These are phyloP conservation scores for Chironex yamaguchii DNA, from an alignment of 30 jellyfish, hydroid and myxozoan species.

Conservation along the genomic window DNA sequence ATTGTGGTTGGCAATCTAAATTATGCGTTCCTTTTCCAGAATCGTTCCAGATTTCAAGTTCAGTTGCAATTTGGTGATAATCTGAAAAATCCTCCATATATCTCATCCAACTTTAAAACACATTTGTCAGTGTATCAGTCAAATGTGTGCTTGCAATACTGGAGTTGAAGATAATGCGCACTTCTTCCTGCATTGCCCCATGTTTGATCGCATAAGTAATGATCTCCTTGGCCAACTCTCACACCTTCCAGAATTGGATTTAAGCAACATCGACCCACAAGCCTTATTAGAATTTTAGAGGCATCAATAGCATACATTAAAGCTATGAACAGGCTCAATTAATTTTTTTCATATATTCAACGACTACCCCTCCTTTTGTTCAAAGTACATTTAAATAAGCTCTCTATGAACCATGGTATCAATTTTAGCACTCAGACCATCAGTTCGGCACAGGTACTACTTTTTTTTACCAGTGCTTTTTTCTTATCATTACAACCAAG, in stretches of 20 bases:
- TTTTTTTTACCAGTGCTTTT: conserved; percentile 4
- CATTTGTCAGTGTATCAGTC: too few relatives aligned
- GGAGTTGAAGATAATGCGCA: too few relatives aligned
- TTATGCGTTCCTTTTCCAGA: conserved; percentile 18
- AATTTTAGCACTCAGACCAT: neutral
- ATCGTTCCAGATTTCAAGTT: conserved; percentile 31
- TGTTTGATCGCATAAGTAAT: conserved; percentile 4
- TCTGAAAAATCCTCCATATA: conserved; percentile 15
- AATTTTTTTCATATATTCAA: neutral
- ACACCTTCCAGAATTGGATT: conserved; percentile 28
- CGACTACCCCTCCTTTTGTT: conserved; percentile 15
- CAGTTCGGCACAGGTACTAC: neutral
- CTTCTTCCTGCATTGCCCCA: conserved; percentile 30
- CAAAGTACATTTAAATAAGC: neutral
- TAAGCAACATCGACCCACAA: conserved; percentile 26
- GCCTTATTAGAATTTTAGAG: conserved; percentile 36
- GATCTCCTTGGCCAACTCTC: conserved; percentile 38
- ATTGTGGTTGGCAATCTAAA: conserved; percentile 30
- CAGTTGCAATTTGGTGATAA: neutral
- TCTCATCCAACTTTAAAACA: neutral
- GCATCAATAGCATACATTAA: conserved; percentile 25
- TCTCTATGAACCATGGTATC: conserved; percentile 16
- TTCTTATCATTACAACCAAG: neutral
- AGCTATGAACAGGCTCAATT: conserved; percentile 30
- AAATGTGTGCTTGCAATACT: too few relatives aligned